A percentile compares a stretch with the other conserved stretches of the same genome.
Conservation (phyloP, 2,113 vertebrate genomes). For the Dromiciops gliroides region DNA sequence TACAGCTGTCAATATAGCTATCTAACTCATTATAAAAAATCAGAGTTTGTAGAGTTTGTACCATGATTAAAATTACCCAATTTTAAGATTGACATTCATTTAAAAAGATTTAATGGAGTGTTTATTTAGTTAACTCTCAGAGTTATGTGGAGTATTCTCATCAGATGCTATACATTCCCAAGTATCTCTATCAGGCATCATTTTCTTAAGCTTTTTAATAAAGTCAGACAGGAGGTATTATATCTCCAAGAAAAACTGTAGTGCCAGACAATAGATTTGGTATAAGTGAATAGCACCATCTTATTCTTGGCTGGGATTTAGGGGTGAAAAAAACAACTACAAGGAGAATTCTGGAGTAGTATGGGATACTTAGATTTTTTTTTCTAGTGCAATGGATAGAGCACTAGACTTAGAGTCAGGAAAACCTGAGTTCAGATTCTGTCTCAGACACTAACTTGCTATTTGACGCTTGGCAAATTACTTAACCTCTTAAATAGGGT, state of each 20-base stretch:
- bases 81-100: slow-evolving; percentile 57
- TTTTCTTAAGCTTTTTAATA: slow-evolving; percentile 35
- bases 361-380: neutral
- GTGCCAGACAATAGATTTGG: neutral
- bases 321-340: neutral
- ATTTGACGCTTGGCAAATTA: neutral
- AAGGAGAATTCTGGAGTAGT: neutral
- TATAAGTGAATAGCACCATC: neutral
- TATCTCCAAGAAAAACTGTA: slow-evolving; percentile 28
- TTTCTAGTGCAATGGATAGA: neutral
- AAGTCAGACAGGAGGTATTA: slow-evolving; percentile 17
- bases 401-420: neutral
- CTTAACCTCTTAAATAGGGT: neutral
- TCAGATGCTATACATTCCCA: slow-evolving; percentile 36
- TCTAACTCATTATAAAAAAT: slow-evolving; percentile 42
- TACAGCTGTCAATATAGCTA: slow-evolving; percentile 48
- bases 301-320: neutral
- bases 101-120: slow-evolving; percentile 62
- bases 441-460: neutral
- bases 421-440: slow-evolving; percentile 31
- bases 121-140: slow-evolving; percentile 52
- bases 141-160: slow-evolving; percentile 24
- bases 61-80: slow-evolving; percentile 64
- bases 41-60: slow-evolving; percentile 37
- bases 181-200: slow-evolving; percentile 42